Evolutionary conservation across 2,888 invertebrate genomes (phyloP), one percentile per base, ranked within the genome.

Genomic region (Carabus problematicus): DNA sequence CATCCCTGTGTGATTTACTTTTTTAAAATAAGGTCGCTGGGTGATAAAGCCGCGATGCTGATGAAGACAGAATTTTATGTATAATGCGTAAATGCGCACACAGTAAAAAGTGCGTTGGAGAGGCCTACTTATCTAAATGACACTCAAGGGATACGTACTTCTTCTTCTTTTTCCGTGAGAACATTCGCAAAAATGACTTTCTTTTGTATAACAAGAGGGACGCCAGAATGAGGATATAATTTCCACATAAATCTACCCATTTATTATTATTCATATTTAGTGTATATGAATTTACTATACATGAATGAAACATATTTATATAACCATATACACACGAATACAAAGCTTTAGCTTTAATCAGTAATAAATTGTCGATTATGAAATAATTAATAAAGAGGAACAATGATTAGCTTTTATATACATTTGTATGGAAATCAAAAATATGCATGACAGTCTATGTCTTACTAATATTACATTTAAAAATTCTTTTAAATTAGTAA

Each of bases 11-110:
- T 42, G 60, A 67, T 67, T 59, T 67, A 67, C 67, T 67, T 67
- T 67, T 67, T 67, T 42, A 60, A 67, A 67, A 66, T 67, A 67
- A 67, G 60, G 60, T 67, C 67, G 29, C 52, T 11, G 12, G 54
- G 67, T 60, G 60, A 67, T 67, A 67, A 67, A 67, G 67, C 40
- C 60, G 42, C 54, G 54, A 54, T 52, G 52, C 60, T 60, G 67
- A 67, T 67, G 67, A 67, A 60, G 67, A 60, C 67, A 52, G 60
- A 67, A 67, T 67, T 67, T 67, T 60, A 67, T 67, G 67, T 67
- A 67, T 67, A 67, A 67, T 67, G 67, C 67, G 67, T 67, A 60
- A 67, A 60, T 67, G 59, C n/a, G 29, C 9, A 56, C 29, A n/a
- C 56, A 12, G 39, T 55, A 56, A 54, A 54, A 40, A 12, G 45